Conservation (phyloP, 2,113 vertebrate genomes). For the Triplophysa rosa region DNA sequence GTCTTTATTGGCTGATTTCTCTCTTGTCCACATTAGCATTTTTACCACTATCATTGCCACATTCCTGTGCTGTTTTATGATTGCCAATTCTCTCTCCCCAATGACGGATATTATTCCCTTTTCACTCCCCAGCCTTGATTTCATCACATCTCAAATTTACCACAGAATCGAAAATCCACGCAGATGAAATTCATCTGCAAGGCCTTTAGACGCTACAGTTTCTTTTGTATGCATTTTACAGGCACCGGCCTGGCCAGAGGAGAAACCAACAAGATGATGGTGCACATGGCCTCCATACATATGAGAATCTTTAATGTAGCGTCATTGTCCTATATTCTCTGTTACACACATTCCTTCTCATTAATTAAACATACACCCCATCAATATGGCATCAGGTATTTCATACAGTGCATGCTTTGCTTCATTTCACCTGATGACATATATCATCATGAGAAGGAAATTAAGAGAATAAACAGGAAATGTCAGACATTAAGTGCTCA, state of each 20-base stretch:
- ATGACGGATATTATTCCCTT: background rate
- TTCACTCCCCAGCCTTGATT: background rate
- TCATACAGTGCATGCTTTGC: background rate
- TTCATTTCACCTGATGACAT: conserved; percentile 2
- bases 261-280: conserved; percentile 14
- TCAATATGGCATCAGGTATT: conserved; percentile 23
- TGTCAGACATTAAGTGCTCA: background rate
- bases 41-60: conserved; percentile 54
- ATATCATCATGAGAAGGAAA: conserved; percentile 8
- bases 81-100: background rate
- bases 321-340: conserved; percentile 14
- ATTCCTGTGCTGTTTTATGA: background rate
- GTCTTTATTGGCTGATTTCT: conserved; percentile 74
- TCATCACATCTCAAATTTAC: background rate
- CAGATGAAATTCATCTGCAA: conserved; percentile 2
- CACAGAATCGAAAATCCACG: background rate
- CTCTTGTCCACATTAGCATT: conserved; percentile 64
- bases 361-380: conserved; percentile 36
- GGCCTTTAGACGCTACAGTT: conserved; percentile 24
- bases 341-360: conserved; percentile 38
- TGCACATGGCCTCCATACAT: conserved; percentile 3
- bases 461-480: conserved; percentile 2
- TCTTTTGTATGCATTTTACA: conserved; percentile 28
- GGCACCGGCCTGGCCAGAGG: conserved; percentile 30
- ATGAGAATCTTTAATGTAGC: conserved; percentile 26